These are phyloP conservation scores for Promerops cafer DNA, from an alignment of 2,113 vertebrate genomes.

Conservation along the genomic window DNA sequence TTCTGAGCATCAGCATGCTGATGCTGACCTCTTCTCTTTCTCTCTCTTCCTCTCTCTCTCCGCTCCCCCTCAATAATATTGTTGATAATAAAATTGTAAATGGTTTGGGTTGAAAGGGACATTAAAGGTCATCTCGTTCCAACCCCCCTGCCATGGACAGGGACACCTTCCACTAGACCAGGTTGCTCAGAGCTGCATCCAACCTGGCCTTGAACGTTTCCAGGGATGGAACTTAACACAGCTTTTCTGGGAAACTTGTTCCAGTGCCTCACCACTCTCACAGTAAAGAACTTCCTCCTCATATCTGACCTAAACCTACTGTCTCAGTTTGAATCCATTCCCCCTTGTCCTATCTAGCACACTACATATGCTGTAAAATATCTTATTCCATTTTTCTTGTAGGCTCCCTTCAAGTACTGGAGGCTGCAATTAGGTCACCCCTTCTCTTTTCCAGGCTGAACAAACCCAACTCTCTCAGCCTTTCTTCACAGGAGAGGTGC, in stretches of 20 bases:
- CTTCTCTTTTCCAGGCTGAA: neutral
- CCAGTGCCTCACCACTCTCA: neutral
- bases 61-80: neutral
- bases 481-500: neutral
- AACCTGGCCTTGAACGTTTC: neutral
- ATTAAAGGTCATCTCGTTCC: neutral
- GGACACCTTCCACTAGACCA: neutral
- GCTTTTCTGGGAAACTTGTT: neutral
- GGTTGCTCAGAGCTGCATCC: neutral
- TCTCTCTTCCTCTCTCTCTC: neutral
- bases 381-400: neutral
- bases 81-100: neutral
- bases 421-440: neutral
- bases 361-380: neutral
- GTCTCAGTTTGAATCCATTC: neutral
- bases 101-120: neutral
- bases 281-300: neutral
- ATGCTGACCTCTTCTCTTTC: neutral
- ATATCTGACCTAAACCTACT: neutral
- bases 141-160: neutral
- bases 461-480: neutral
- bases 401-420: neutral
- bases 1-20: neutral
- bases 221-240: neutral
- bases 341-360: neutral